Evolutionary conservation across 1,140 invertebrate species (phyloP).

Genomic region (Calycopis cecrops): DNA sequence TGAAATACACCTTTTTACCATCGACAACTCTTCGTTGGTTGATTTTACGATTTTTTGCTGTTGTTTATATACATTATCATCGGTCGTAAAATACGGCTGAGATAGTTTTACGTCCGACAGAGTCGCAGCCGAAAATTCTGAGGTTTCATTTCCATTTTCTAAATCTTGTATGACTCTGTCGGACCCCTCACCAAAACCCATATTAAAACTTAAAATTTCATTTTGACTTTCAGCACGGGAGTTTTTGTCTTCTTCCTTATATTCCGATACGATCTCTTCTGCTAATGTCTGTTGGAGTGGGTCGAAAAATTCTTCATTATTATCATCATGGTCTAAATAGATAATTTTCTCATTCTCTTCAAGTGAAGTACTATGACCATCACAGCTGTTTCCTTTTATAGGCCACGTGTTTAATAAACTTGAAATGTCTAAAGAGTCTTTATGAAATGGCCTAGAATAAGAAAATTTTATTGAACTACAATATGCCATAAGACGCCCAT

Average conservation of each 20-base stretch:
- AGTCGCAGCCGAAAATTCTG: slow-evolving; percentile 71
- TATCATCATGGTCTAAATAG: slow-evolving; percentile 32
- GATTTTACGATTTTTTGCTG: slow-evolving; percentile 19
- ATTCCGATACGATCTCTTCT: slow-evolving; percentile 45
- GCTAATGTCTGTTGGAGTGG: slow-evolving; percentile 41
- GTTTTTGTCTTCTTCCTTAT: slow-evolving; percentile 35
- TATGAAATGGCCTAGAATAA: slow-evolving; percentile 49
- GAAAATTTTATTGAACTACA: slow-evolving; percentile 58
- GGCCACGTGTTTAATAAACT: slow-evolving; percentile 46
- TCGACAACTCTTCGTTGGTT: slow-evolving; percentile 39
- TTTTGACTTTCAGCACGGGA: slow-evolving; percentile 26
- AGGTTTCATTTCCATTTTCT: slow-evolving; percentile 49
- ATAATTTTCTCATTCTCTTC: slow-evolving; percentile 29
- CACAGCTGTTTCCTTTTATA: slow-evolving; percentile 25
- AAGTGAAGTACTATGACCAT: slow-evolving; percentile 1
- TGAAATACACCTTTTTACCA: slow-evolving; percentile 36
- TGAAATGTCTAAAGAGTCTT: slow-evolving; percentile 45
- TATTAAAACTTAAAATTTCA: slow-evolving; percentile 62
- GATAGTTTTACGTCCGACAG: slow-evolving; percentile 74
- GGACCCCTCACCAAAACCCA: slow-evolving; percentile 76
- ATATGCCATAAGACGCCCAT: slow-evolving; percentile 46
- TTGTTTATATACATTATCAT: slow-evolving; percentile 35
- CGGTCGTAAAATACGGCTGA: slow-evolving; percentile 65
- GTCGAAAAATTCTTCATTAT: slow-evolving; percentile 26
- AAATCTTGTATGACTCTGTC: slow-evolving; percentile 72